phyloP scores from a whole-genome alignment of 1,140 invertebrate genomes.

The Cyrtorhinus lividipennis region DNA sequence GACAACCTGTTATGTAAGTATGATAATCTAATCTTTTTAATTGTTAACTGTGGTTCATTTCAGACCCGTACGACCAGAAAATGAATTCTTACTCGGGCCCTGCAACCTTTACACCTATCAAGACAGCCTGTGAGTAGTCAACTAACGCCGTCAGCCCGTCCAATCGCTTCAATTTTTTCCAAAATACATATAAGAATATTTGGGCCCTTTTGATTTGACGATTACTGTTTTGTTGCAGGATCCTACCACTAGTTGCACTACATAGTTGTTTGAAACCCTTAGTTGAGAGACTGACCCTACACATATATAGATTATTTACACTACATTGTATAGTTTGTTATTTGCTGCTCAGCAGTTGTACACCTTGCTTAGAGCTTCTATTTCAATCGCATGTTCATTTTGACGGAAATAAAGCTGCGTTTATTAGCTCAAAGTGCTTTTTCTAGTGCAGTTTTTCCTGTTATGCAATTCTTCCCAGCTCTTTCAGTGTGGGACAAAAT shows the following conservation, averaged over 20 bases:
- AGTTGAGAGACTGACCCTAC: neutral
- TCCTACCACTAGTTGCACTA: neutral
- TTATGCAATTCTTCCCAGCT: too few species aligned
- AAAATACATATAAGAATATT: too few species aligned
- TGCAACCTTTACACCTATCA: slow-evolving; percentile 3
- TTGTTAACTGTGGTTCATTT: too few species aligned
- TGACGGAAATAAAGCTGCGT: too few species aligned
- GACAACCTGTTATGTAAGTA: too few species aligned
- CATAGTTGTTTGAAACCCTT: neutral
- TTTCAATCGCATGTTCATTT: too few species aligned
- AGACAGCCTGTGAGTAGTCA: slow-evolving; percentile 14
- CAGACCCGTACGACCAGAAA: neutral
- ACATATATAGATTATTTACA: slow-evolving; percentile 23
- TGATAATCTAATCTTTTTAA: too few species aligned
- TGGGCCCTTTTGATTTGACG: neutral
- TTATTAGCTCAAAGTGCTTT: too few species aligned
- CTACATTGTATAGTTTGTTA: slow-evolving; percentile 32
- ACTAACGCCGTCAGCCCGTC: neutral
- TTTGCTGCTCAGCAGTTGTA: too few species aligned
- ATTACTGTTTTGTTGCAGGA: slow-evolving; percentile 9
- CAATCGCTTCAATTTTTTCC: neutral
- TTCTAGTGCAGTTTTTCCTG: too few species aligned
- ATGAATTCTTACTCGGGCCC: slow-evolving; percentile 9
- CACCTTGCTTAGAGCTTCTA: too few species aligned
- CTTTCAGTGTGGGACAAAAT: too few species aligned